phyloP scores from a whole-genome alignment of 1,140 invertebrate species.

The Atopsyche davidsoni region DNA sequence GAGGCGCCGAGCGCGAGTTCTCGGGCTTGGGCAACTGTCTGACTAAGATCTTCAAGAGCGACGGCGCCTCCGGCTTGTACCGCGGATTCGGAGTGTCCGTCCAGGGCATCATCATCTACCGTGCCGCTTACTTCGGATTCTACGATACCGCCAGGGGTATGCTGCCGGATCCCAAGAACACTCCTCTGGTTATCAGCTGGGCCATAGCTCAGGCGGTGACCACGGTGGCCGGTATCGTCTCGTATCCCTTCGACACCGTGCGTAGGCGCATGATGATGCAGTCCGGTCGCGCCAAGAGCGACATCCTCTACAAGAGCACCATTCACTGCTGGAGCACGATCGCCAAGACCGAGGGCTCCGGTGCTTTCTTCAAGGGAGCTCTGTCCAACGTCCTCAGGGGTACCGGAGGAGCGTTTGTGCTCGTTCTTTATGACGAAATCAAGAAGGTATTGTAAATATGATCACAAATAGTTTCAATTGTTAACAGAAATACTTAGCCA shows the following conservation, averaged over 20 bases:
- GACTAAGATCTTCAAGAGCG: constrained; percentile 79
- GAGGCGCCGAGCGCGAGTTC: constrained; percentile 76
- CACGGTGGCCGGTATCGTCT: constrained; percentile 80
- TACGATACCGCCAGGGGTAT: constrained; percentile 89
- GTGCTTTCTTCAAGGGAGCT: constrained; percentile 80
- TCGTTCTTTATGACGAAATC: constrained; percentile 71
- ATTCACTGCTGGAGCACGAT: constrained; percentile 78
- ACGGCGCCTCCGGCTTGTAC: constrained; percentile 83
- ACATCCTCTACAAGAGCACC: constrained; percentile 78
- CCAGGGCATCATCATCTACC: constrained; percentile 83
- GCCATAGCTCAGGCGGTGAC: constrained; percentile 83
- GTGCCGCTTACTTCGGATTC: constrained; percentile 92
- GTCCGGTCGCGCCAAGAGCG: constrained; percentile 65
- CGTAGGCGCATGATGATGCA: constrained; percentile 93
- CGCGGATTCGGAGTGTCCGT: constrained; percentile 90
- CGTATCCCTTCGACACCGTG: constrained; percentile 93
- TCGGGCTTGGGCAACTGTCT: constrained; percentile 82
- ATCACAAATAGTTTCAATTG: constrained; percentile 23
- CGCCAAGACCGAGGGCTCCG: constrained; percentile 60
- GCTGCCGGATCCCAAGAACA: constrained; percentile 79
- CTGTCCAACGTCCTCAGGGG: constrained; percentile 72
- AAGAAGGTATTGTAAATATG: constrained; percentile 52
- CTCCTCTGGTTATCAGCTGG: constrained; percentile 79
- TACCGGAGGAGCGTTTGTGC: constrained; percentile 71
- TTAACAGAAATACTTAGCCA: constrained; percentile 15